Evolutionary conservation across 2,113 vertebrate species (phyloP), one percentile per base, ranked within the genome.

Genomic region (Caranx melampygus): DNA sequence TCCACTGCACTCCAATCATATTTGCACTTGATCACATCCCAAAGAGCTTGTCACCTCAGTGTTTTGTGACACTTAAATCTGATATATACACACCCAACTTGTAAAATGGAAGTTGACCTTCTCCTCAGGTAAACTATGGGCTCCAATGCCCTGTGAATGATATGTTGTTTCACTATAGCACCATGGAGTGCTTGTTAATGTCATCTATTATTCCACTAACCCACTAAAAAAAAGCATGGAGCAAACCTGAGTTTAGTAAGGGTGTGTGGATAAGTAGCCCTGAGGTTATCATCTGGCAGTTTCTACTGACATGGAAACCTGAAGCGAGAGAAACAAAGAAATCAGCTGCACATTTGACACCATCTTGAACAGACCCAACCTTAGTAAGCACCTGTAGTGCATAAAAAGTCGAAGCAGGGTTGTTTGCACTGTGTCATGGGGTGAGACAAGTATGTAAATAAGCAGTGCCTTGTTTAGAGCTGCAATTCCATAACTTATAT

Each of bases 21-120:
- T 92, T 89, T 88, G 73, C 57, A 73, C 82, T 88, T 88, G 91
- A 93, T 92, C 86, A 90, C 92, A 81, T 92, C 85, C 90, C 85
- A 86, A 90, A 88, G 84, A 92, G 86, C 81, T 89, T 89, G 89
- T 93, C 90, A 89, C 89, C 86, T 72, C 77, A 44, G 77, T 87
- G 89, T 84, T 92, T 87, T 90, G 85, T 89, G 88, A 88, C 81
- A 89, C 88, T 91, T 90, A 88, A 84, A 88, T 80, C 79, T 89
- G 83, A 89, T 91, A 87, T 89, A 84, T 82, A 89, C 75, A 64
- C 42, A 76, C 49, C 52, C 21, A 37, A 82, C 84, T 85, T 79
- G 78, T 89, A 86, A 88, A 88, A 80, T 33, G 61, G 83, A 84
- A 84, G 87, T 84, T 93, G 93, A 93, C 90, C 92, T 91, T 78